phyloP scores from a whole-genome alignment of 2,888 invertebrate genomes.

The Mimas tiliae region DNA sequence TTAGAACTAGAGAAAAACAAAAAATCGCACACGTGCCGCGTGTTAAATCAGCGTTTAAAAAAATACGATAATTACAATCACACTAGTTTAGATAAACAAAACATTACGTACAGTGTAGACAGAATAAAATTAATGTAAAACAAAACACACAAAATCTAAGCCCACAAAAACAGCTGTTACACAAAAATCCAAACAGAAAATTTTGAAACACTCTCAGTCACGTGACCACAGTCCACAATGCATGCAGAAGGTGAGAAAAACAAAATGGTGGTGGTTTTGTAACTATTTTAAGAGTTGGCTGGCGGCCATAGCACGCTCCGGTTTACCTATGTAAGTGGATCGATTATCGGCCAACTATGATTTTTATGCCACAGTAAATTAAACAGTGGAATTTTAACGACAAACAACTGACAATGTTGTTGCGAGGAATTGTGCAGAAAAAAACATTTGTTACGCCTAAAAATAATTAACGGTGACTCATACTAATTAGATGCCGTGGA shows the following conservation, averaged over 20 bases:
- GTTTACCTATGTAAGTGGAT: constrained; percentile 71
- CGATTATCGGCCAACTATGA: constrained; percentile 58
- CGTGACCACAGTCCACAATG: constrained; percentile 74
- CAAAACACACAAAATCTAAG: neutral
- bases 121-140: neutral
- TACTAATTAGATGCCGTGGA: neutral
- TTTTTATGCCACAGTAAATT: constrained; percentile 55
- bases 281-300: constrained; percentile 75
- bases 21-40: neutral
- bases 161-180: constrained; percentile 33
- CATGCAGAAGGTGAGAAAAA: constrained; percentile 71
- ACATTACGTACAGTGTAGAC: neutral
- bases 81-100: neutral
- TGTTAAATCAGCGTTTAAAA: neutral
- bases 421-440: neutral
- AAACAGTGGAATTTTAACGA: constrained; percentile 47
- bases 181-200: constrained; percentile 40
- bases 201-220: constrained; percentile 44
- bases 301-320: constrained; percentile 59
- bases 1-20: neutral
- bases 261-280: constrained; percentile 50
- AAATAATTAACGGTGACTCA: constrained; percentile 4
- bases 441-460: neutral
- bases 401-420: constrained; percentile 5
- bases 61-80: neutral